phyloP scores from a whole-genome alignment of 2,888 invertebrate genomes.

The Bugulina stolonifera region DNA sequence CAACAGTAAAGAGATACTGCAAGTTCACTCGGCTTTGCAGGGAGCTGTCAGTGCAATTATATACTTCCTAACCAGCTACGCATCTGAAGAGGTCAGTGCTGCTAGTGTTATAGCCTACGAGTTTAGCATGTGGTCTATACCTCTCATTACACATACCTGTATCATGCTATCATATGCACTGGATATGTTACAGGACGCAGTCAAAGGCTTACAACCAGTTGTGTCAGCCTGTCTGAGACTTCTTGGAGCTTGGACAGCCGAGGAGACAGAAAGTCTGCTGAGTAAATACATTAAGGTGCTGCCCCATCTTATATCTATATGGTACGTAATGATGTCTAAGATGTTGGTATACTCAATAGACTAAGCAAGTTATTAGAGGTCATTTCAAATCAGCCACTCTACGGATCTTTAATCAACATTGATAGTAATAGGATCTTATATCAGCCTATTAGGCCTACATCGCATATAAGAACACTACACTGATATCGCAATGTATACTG shows the following conservation, averaged over 20 bases:
- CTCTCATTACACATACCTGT: too few relatives aligned
- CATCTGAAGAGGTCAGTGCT: background rate
- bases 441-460: too few relatives aligned
- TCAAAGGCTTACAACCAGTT: background rate
- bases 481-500: too few relatives aligned
- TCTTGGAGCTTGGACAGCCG: slow-evolving; percentile 20
- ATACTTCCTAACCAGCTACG: slow-evolving; percentile 34
- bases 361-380: too few relatives aligned
- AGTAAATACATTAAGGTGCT: background rate
- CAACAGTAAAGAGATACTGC: slow-evolving; percentile 67
- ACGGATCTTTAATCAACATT: too few relatives aligned
- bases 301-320: background rate
- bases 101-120: background rate
- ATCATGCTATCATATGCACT: too few relatives aligned
- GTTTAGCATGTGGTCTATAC: too few relatives aligned
- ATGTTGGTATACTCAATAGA: too few relatives aligned
- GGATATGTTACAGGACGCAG: background rate
- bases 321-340: too few relatives aligned
- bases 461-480: too few relatives aligned
- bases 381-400: too few relatives aligned
- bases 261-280: slow-evolving; percentile 12
- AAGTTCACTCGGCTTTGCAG: slow-evolving; percentile 74
- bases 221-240: background rate
- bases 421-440: too few relatives aligned
- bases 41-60: slow-evolving; percentile 43